phyloP scores from a whole-genome alignment of 1,140 invertebrate genomes.

The Panonychus citri region DNA sequence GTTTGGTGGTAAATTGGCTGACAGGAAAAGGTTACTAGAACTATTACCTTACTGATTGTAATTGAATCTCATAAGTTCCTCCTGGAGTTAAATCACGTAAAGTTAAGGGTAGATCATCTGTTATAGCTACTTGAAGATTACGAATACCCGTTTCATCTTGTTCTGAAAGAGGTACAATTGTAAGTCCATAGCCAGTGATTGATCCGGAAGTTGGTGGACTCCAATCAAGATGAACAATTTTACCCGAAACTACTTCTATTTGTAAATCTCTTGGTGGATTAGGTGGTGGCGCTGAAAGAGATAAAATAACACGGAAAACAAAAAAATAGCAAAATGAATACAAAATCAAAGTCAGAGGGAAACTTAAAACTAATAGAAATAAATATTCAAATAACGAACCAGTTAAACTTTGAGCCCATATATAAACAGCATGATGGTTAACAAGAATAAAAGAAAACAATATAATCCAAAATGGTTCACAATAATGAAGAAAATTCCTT shows the following conservation, averaged over 20 bases:
- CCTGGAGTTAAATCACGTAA: constrained; percentile 59
- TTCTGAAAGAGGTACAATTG: constrained; percentile 38
- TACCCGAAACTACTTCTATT: constrained; percentile 48
- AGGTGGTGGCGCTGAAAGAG: no score
- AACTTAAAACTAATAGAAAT: no score
- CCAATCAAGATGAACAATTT: constrained; percentile 61
- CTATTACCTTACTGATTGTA: constrained; percentile 70
- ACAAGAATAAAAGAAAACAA: no score
- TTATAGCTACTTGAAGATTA: constrained; percentile 36
- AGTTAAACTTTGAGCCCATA: no score
- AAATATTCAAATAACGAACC: no score
- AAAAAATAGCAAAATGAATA: no score
- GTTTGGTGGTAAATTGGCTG: constrained; percentile 73
- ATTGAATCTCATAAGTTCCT: constrained; percentile 66
- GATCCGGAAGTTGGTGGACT: constrained; percentile 50
- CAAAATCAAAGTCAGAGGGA: no score
- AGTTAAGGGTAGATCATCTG: constrained; percentile 37
- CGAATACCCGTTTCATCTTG: constrained; percentile 29
- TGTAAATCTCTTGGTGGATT: constrained; percentile 70
- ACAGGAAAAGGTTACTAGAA: constrained; percentile 63
- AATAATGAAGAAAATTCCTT: no score
- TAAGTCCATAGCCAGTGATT: constrained; percentile 54
- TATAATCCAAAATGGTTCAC: no score
- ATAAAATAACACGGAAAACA: no score
- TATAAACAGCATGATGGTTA: no score